A percentile compares a stretch with the other conserved stretches of the same genome.
phyloP scores from a whole-genome alignment of 2,797 vertebrate genomes.

The Chaetodon trifasciatus region DNA sequence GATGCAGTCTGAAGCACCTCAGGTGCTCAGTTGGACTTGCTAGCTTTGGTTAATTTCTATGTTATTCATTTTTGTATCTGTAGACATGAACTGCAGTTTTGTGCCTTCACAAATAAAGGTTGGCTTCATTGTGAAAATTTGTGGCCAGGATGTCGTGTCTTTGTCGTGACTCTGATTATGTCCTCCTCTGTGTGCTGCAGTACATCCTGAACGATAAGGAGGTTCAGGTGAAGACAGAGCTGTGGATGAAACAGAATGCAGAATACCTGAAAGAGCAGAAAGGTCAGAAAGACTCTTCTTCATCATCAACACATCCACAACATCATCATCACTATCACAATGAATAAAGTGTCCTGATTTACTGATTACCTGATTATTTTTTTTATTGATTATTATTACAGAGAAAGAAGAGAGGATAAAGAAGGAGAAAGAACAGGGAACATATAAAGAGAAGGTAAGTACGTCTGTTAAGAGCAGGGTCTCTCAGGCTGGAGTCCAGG shows the following conservation, averaged over 20 bases:
- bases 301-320: not conserved
- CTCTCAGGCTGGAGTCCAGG: not conserved
- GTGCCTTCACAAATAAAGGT: too few relatives aligned
- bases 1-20: too few relatives aligned
- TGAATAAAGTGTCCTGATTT: too few relatives aligned
- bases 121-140: conserved; percentile 23
- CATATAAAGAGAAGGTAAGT: conserved; percentile 95
- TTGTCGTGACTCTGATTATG: not conserved
- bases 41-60: too few relatives aligned
- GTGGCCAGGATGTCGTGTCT: not conserved
- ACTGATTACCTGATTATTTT: not conserved
- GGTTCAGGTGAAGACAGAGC: conserved; percentile 92
- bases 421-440: conserved; percentile 96
- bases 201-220: conserved; percentile 95
- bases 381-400: conserved; percentile 58
- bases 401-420: conserved; percentile 96
- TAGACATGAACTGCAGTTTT: not conserved
- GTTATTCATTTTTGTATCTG: not conserved
- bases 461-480: not conserved
- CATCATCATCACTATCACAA: not conserved
- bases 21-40: too few relatives aligned
- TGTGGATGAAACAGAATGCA: conserved; percentile 97
- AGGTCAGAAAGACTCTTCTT: conserved; percentile 77
- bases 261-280: conserved; percentile 96
- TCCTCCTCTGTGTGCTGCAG: conserved; percentile 75